These are phyloP conservation scores for Fukomys damarensis DNA, from an alignment of 2,113 vertebrate species.

Conservation along the genomic window DNA sequence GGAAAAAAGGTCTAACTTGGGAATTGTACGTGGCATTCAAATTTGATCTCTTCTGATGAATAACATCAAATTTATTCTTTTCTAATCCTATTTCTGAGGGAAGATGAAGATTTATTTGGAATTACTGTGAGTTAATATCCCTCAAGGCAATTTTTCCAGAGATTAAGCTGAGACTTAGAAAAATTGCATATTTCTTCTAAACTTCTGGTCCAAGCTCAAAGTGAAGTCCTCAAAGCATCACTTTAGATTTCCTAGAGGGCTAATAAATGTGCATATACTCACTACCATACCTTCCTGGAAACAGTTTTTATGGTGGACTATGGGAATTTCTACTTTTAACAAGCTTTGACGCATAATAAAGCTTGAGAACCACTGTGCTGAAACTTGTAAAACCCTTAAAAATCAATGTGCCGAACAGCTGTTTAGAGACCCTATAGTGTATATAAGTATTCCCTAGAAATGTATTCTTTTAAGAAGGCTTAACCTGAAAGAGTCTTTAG, in stretches of 20 bases:
- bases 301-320: neutral
- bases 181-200: conserved; percentile 10
- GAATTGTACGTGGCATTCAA: neutral
- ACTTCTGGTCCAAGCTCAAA: neutral
- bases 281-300: accelerated
- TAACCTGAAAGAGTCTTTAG: neutral
- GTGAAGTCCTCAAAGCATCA: neutral
- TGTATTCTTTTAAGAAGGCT: neutral
- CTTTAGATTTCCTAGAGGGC: neutral
- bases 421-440: neutral
- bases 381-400: conserved; percentile 15
- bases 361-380: neutral
- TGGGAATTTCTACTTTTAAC: neutral
- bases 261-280: neutral
- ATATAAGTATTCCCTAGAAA: neutral
- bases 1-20: neutral
- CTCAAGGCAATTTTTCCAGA: neutral
- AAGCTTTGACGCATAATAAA: neutral
- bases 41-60: neutral
- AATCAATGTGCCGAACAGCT: neutral
- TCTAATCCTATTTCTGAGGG: neutral
- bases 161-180: neutral
- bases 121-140: neutral
- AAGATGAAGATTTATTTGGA: neutral
- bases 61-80: neutral